Evolutionary conservation across 2,888 invertebrate species (phyloP), one percentile per base, ranked within the genome.

Genomic region (Trilocha varians): DNA sequence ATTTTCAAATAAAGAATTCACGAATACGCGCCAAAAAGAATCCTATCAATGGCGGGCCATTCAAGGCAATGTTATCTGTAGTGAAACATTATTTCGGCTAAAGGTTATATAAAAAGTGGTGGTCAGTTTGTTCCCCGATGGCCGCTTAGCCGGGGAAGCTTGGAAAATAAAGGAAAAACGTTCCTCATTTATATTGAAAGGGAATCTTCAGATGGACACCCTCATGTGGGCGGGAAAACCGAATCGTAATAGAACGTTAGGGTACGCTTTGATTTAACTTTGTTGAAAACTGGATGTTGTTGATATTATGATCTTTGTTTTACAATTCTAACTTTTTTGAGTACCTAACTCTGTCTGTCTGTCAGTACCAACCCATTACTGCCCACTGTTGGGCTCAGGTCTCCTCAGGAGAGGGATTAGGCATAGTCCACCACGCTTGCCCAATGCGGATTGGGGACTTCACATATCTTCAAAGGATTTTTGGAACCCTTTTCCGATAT

Each of bases 111-210:
- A 74, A 76, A 73, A 78, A 77, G 66, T 66, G 62, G 62, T 49
- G 53, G 52, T 50, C 50, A 50, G 49, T 43, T 51, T 46, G 53
- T 60, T 82, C 83, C 82, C 83, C 47, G 49, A 62, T 57, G 82
- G 60, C 78, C 77, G 71, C 74, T 82, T 82, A 80, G 70, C 66
- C 57, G 50, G 49, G 63, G 67, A 65, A 70, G 64, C 63, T 60
- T 59, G 61, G 62, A 56, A 65, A 70, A 74, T 71, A 70, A 70
- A 69, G 68, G 73, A 66, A 74, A 75, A 75, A 63, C 66, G 70
- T 67, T 70, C 65, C 76, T 76, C 79, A 76, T 79, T 73, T 74
- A 78, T 78, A 74, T 76, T 73, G 76, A 73, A 75, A 65, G 65
- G 59, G 62, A 65, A 62, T 62, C 69, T 64, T 63, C 59, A 58